Base-by-base conservation (phyloP, 2,888 invertebrate species). In the Ophion costatus region DNA sequence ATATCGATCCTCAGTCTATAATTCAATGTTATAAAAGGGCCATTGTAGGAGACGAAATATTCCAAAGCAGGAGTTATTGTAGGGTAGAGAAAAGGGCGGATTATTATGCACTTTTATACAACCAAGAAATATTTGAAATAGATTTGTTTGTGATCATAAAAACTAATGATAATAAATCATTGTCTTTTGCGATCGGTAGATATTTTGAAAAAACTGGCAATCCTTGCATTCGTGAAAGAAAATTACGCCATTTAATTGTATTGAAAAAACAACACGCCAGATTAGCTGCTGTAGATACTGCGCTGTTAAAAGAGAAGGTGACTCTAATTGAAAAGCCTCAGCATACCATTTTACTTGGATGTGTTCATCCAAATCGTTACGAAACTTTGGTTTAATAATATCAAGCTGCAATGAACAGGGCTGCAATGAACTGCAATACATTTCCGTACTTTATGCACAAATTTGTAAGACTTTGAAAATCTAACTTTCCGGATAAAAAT, bases 81-180 rank as follows among this genome's bases (percentile, higher is more conserved):
- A 78, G 71, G 57, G 80, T 70, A 1, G 11, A 80, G 74, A 85
- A 83, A 78, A 56, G 80, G 69, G 69, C 63, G 3, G 83, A 76
- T 59, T 81, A 63, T 71, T 79, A 70, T 71, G 85, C 77, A 29
- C 61, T 76, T 33, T 29, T 81, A 69, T 33, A 51, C 2, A 81
- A 24, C 7, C n/a, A 5, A 6, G 63, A 75, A 75, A 64, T 75
- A 63, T 75, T 81, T 11, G 75, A 81, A 64, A 81, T 75, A 10
- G 63, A 81, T 56, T 56, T 29, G n/a, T 76, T 75, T 67, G 17
- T 75, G 17, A 56, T 59, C 9, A n/a, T 74, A 11, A 69, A 61
- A 70, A 20, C 33, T 29, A 24, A 64, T 38, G 29, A 64, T 6
- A 71, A 45, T 22, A 2, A 24, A 29, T 29, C 29, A 9, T 3